Evolutionary conservation across 2,113 vertebrate genomes (phyloP).

Genomic region (Dromas ardeola): DNA sequence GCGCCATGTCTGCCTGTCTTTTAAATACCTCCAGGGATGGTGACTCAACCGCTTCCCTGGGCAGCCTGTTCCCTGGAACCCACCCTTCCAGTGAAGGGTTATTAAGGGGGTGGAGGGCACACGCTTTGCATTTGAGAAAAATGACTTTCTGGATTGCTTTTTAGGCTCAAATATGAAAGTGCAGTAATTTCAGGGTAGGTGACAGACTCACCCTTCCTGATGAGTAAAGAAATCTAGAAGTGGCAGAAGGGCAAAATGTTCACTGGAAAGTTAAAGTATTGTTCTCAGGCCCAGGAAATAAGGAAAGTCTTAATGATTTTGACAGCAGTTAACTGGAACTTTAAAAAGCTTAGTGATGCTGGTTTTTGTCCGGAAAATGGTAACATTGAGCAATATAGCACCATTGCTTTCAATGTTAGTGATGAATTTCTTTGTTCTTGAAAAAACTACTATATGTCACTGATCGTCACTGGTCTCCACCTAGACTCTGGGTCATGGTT

Average conservation of each 20-base stretch:
- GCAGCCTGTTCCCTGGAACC: background rate
- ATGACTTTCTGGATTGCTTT: background rate
- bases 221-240: background rate
- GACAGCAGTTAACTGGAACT: background rate
- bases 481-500: too few relatives aligned
- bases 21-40: background rate
- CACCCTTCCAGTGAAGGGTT: background rate
- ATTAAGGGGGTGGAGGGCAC: background rate
- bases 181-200: background rate
- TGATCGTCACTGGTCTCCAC: too few relatives aligned
- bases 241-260: background rate
- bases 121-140: background rate
- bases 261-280: background rate
- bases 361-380: rapidly evolving
- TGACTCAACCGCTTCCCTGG: background rate
- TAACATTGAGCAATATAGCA: background rate
- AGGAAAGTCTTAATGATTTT: background rate
- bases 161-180: background rate
- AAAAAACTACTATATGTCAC: background rate
- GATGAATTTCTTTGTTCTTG: background rate
- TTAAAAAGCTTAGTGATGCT: background rate
- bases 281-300: background rate
- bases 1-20: background rate
- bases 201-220: background rate
- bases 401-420: background rate